These are phyloP conservation scores for Panagrolaimus sp. DNA, from an alignment of 1,140 invertebrate species.

Conservation along the genomic window DNA sequence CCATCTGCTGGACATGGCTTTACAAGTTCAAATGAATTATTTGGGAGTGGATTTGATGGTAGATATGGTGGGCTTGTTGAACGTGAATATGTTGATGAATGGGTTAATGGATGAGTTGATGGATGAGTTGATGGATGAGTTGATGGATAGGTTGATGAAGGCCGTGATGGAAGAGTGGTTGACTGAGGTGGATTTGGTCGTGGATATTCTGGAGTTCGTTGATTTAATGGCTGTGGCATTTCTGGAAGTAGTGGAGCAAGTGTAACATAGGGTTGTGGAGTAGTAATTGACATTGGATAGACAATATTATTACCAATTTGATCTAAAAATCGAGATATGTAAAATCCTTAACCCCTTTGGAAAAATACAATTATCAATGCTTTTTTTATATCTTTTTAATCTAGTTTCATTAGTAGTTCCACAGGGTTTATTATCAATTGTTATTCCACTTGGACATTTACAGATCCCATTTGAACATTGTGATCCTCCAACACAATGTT, in stretches of 20 bases:
- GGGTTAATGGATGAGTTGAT: not conserved
- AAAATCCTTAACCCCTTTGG: not conserved
- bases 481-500: constrained; percentile 17
- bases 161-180: not conserved
- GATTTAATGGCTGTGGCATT: no score
- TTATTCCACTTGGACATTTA: constrained; percentile 6
- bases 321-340: constrained; percentile 6
- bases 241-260: no score
- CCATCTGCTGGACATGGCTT: constrained; percentile 34
- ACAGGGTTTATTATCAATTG: constrained; percentile 9
- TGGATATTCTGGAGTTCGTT: no score
- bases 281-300: not conserved
- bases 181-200: no score
- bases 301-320: constrained; percentile 17
- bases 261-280: no score
- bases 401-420: not conserved
- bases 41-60: constrained; percentile 1
- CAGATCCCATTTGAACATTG: constrained; percentile 17
- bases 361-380: not conserved
- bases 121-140: not conserved
- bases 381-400: not conserved
- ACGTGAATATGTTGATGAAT: not conserved
- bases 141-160: not conserved
- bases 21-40: constrained; percentile 8
- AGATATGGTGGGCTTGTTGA: not conserved